Conservation (phyloP, 1,140 invertebrate species). For the Platorchestia sp. region DNA sequence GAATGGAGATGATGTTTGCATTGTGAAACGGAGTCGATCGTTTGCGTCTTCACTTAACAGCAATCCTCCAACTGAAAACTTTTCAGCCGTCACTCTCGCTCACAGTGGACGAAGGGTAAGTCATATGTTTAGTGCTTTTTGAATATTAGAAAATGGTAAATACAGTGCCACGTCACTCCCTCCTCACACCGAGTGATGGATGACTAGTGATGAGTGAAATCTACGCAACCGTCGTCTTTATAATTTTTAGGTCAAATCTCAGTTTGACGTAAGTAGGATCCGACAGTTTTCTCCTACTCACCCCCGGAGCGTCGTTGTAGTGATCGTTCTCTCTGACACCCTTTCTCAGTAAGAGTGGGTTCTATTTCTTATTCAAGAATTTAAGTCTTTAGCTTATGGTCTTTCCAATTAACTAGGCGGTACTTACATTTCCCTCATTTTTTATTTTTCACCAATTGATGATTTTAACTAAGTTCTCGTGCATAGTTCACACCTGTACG, state of each 20-base stretch:
- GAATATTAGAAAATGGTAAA: not conserved
- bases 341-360: not conserved
- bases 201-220: not conserved
- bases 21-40: constrained; percentile 1
- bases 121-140: not conserved
- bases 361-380: not conserved
- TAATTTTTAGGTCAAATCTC: too few species aligned
- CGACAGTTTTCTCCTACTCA: not conserved
- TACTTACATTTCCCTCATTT: not conserved
- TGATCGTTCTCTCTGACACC: not conserved
- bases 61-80: not conserved
- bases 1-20: not conserved
- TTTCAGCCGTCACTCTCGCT: not conserved
- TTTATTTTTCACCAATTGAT: not conserved
- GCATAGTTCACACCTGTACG: too few species aligned
- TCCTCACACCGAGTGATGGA: not conserved
- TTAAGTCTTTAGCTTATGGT: not conserved
- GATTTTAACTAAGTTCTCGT: too few species aligned
- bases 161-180: not conserved
- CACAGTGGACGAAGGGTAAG: constrained; percentile 24
- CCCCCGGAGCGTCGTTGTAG: too few species aligned
- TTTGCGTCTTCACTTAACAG: constrained; percentile 20
- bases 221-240: not conserved
- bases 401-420: not conserved
- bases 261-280: not conserved